phyloP scores from a whole-genome alignment of 2,888 invertebrate genomes.

The Aphidius colemani region DNA sequence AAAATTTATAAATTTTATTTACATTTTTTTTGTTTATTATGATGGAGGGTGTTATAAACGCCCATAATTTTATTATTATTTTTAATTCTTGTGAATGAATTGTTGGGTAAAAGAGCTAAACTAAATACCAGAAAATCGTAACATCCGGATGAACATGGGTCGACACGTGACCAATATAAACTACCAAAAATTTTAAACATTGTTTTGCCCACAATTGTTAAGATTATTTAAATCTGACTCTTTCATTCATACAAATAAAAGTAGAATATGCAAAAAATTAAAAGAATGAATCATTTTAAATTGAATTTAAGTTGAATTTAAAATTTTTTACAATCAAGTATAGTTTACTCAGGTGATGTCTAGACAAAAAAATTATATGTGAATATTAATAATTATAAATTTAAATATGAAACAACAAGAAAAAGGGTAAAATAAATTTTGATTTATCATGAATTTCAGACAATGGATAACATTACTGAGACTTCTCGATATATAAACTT shows the following conservation, averaged over 20 bases:
- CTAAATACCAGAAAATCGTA: constrained; percentile 41
- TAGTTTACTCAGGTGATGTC: constrained; percentile 10
- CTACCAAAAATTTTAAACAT: constrained; percentile 7
- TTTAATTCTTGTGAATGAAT: too few species aligned
- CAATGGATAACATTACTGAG: constrained; percentile 13
- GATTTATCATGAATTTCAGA: constrained; percentile 2
- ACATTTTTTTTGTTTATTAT: too few species aligned
- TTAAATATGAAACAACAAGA: constrained; percentile 3
- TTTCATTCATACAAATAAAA: not conserved
- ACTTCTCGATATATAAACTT: constrained; percentile 12
- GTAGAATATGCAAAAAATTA: too few species aligned
- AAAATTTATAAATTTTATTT: too few species aligned
- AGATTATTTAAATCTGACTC: constrained; percentile 10
- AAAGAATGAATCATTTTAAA: too few species aligned
- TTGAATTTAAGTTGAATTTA: too few species aligned
- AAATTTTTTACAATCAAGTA: not conserved
- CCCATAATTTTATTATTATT: not conserved
- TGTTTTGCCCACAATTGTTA: constrained; percentile 9
- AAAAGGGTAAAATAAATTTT: not conserved
- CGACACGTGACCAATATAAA: constrained; percentile 49
- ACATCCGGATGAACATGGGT: constrained; percentile 53
- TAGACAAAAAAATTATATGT: not conserved
- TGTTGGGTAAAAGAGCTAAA: not conserved
- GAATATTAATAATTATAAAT: not conserved
- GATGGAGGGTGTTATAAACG: not conserved